A percentile compares a stretch with the other conserved stretches of the same genome.
Evolutionary conservation across 2,113 vertebrate genomes (phyloP).

Genomic region (Rhineura floridana): DNA sequence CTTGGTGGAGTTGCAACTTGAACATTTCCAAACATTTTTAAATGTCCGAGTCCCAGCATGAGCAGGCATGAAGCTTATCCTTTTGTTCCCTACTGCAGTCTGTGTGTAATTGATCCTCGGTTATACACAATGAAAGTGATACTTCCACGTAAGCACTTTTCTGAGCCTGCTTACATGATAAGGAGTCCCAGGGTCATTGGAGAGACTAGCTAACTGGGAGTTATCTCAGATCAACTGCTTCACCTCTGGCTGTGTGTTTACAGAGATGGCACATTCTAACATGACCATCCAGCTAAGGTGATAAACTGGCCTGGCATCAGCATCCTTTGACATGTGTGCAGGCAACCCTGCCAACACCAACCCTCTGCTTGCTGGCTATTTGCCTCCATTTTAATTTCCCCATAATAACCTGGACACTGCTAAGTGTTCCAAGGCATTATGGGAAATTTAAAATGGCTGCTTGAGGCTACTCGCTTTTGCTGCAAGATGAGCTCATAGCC

Average conservation of each 20-base stretch:
- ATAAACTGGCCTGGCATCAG: not conserved
- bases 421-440: not conserved
- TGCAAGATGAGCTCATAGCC: too few relatives aligned
- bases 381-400: not conserved
- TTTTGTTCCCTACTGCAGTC: not conserved
- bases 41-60: not conserved
- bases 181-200: constrained; percentile 1
- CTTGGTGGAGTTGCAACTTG: not conserved
- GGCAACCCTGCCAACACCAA: not conserved
- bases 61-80: not conserved
- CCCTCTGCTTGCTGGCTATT: not conserved
- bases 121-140: constrained; percentile 4
- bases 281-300: not conserved
- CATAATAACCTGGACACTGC: not conserved
- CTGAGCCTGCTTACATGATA: constrained; percentile 8
- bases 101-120: not conserved
- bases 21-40: not conserved
- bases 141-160: not conserved
- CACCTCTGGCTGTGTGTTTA: not conserved
- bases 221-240: not conserved
- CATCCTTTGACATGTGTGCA: not conserved
- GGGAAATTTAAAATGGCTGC: not conserved
- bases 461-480: not conserved
- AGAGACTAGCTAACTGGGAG: not conserved
- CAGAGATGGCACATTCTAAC: not conserved